phyloP scores from a whole-genome alignment of 2,888 invertebrate genomes.

The Eulithis prunata region DNA sequence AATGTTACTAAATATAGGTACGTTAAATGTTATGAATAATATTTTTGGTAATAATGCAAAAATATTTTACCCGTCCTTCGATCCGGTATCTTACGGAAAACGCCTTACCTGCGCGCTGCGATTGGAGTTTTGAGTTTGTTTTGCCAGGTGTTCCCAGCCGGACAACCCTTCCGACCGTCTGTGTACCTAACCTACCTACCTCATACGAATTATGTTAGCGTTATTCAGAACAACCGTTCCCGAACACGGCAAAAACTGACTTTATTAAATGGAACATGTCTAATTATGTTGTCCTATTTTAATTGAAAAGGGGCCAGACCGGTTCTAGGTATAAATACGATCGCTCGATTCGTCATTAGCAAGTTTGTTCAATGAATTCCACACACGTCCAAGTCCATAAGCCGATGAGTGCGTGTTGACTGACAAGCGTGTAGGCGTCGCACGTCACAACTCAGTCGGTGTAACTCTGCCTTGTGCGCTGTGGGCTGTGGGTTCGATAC shows the following conservation, averaged over 20 bases:
- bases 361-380: slow-evolving; percentile 17
- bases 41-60: too few species aligned
- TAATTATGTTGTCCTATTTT: background rate
- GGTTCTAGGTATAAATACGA: background rate
- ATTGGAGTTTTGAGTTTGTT: slow-evolving; percentile 9
- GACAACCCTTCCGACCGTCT: slow-evolving; percentile 21
- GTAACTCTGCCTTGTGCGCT: too few species aligned
- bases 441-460: too few species aligned
- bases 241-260: background rate
- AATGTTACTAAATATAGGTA: too few species aligned
- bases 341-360: background rate
- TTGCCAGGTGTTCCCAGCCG: slow-evolving; percentile 30
- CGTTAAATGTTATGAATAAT: too few species aligned
- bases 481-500: too few species aligned
- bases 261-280: background rate
- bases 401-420: slow-evolving; percentile 24
- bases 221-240: too few species aligned
- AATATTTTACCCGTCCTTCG: too few species aligned
- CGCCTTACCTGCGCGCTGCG: slow-evolving; percentile 5
- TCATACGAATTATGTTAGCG: too few species aligned
- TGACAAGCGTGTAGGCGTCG: too few species aligned
- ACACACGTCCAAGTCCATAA: slow-evolving; percentile 31
- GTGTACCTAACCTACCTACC: too few species aligned
- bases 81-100: background rate
- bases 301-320: background rate